Base-by-base conservation (phyloP, 2,888 invertebrate species). In the Mycalesis mineus region DNA sequence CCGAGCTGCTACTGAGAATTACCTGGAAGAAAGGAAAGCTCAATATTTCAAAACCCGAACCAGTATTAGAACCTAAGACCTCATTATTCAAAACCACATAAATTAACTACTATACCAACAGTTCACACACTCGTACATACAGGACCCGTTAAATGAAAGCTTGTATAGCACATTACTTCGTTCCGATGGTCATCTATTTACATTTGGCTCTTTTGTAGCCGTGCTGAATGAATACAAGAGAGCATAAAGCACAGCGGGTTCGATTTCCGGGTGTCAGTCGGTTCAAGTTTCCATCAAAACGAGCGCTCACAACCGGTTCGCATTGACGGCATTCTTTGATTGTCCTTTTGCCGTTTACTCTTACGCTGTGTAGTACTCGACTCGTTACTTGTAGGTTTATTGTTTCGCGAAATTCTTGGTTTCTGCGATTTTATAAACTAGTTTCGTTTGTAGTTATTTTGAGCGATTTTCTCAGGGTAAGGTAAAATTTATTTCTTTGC, bases 271-370 rank as follows among this genome's bases (percentile, higher is more conserved):
- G 45, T 33, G 52, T 42, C 52, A 13, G 9, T 22, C 33, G 47
- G 33, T 33, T 15, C 47, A 47, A 15, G 52, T 60, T 56, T 56
- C 55, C 59, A 60, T 60, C 56, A 52, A 33, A 57, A 17, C 57
- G 57, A 42, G 22, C 50, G 14, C 49, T 36, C 47, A 22, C 47
- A 8, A 59, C 62, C 55, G 51, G 62, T 62, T 62, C 17, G 51
- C 62, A 62, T 62, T 62, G 62, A 62, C 62, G 55, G 49, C 62
- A 62, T 62, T 62, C 62, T 55, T 50, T 0, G 33, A 31, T 39
- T 60, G 61, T 65, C 65, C 62, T 58, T 58, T 41, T 53, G 53
- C 52, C 60, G 39, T 13, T 29, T 39, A 42, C 37, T 47, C 45
- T 59, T 51, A 28, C 45, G 47, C 15, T n/a, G 29, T 31, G 11